phyloP scores from a whole-genome alignment of 2,888 invertebrate genomes.

The Sceliomorpha sp. region DNA sequence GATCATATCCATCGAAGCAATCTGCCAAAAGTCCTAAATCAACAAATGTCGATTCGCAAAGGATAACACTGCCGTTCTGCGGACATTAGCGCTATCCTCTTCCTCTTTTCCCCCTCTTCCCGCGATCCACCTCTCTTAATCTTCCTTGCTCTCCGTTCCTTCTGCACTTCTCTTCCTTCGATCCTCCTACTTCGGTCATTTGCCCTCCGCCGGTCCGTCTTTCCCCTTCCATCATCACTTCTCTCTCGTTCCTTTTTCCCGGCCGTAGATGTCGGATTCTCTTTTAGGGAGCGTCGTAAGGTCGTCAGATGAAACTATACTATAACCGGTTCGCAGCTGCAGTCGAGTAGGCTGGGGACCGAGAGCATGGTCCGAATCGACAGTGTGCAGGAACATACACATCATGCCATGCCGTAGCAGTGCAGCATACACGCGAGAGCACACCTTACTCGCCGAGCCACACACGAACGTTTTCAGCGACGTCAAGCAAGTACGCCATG shows the following conservation, averaged over 20 bases:
- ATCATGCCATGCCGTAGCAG: conserved; percentile 19
- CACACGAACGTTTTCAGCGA: no score
- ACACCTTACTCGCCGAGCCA: no score
- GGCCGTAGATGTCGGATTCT: conserved; percentile 25
- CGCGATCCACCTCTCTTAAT: not conserved
- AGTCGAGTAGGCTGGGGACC: conserved; percentile 62
- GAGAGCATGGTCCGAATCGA: conserved; percentile 59
- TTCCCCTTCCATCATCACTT: conserved; percentile 8
- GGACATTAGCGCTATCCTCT: conserved; percentile 2
- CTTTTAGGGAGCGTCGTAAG: conserved; percentile 35
- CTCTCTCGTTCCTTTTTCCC: conserved; percentile 15
- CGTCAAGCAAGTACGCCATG: conserved; percentile 3
- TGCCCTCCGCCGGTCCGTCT: conserved; percentile 16
- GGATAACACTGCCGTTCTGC: no score
- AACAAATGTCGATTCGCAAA: no score
- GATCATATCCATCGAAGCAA: no score
- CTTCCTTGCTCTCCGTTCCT: no score
- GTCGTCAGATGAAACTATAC: conserved; percentile 32
- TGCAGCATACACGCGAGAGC: conserved; percentile 3
- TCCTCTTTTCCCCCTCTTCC: conserved; percentile 3
- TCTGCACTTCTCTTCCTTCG: not conserved
- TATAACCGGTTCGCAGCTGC: conserved; percentile 80
- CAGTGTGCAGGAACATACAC: conserved; percentile 13
- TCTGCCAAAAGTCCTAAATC: no score
- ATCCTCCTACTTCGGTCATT: conserved; percentile 25